Base-by-base conservation (phyloP, 2,797 vertebrate species). In the Amblyraja radiata region DNA sequence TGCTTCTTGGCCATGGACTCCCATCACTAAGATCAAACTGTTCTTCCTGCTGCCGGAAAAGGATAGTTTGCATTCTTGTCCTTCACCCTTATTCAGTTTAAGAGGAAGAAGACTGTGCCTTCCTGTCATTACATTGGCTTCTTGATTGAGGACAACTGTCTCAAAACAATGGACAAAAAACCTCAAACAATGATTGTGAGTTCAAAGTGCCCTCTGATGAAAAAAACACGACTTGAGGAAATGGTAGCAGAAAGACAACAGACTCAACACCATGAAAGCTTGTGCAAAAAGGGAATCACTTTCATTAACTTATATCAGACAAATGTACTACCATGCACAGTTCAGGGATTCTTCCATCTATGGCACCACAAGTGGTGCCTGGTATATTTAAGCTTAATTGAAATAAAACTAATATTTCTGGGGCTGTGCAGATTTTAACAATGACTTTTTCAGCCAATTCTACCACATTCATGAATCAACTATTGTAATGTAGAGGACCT, bases 401-500 rank as follows among this genome's bases (percentile, higher is more conserved):
- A 92, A 76, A 92, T 92, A 76, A 92, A 28, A 74, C 1, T 13
- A 88, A 88, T 36, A 88, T 36, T 88, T 54, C 65, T 23, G 16
- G 61, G 84, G 32, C 84, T 63, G 11, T 76, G 25, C 65, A 74
- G 90, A 46, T 23, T 25, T 73, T 91, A 54, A 46, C n/a, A 4
- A 25, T 91, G 11, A 21, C 54, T 68, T 76, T 39, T 23, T 76
- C 39, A 58, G 90, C 86, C 32, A 92, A 92, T 28, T 13, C 68
- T 54, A 13, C 46, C 63, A 88, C n/a, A 2, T 68, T 36, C 84
- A 32, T 68, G 84, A 74, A 54, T 36, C 73, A 92, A 92, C 71
- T 39, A 18, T 6, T 4, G 25, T 18, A 71, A 76, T 32, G 11
- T n/a, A 65, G 58, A 32, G 23, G 6, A 0, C 73, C 68, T 92